phyloP scores from a whole-genome alignment of 2,797 vertebrate genomes.

The Cirrhinus mrigala region DNA sequence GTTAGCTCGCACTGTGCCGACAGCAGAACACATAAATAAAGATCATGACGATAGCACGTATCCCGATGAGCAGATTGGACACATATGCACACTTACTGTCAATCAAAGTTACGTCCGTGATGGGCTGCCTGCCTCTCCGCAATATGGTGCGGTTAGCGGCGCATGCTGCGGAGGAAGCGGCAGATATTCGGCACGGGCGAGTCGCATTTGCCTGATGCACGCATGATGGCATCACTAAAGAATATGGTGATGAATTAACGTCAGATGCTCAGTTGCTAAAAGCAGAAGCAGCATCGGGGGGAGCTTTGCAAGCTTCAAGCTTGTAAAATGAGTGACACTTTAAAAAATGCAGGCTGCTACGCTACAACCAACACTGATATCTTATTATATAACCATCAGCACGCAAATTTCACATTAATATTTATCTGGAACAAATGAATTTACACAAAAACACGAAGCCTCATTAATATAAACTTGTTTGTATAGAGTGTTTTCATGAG shows the following conservation, averaged over 20 bases:
- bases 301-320: neutral
- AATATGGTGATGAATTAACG: conserved; percentile 15
- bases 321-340: neutral
- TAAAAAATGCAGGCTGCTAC: neutral
- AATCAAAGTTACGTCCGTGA: conserved; percentile 64
- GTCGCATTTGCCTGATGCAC: conserved; percentile 4
- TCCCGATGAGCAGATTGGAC: conserved; percentile 68
- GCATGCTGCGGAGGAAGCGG: conserved; percentile 51
- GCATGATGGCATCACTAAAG: conserved; percentile 14
- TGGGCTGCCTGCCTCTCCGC: conserved; percentile 52
- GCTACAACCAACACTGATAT: neutral
- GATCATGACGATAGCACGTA: conserved; percentile 64
- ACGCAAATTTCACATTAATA: neutral
- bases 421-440: neutral
- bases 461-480: too few relatives aligned
- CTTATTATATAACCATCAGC: neutral
- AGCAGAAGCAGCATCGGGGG: neutral
- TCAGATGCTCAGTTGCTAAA: neutral
- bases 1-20: conserved; percentile 68
- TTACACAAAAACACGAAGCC: too few relatives aligned
- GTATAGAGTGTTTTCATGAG: too few relatives aligned
- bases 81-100: conserved; percentile 71
- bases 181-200: conserved; percentile 16
- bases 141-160: conserved; percentile 60
- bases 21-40: conserved; percentile 72